Base-by-base conservation (phyloP, 1,140 invertebrate species). In the Phortica variegata region DNA sequence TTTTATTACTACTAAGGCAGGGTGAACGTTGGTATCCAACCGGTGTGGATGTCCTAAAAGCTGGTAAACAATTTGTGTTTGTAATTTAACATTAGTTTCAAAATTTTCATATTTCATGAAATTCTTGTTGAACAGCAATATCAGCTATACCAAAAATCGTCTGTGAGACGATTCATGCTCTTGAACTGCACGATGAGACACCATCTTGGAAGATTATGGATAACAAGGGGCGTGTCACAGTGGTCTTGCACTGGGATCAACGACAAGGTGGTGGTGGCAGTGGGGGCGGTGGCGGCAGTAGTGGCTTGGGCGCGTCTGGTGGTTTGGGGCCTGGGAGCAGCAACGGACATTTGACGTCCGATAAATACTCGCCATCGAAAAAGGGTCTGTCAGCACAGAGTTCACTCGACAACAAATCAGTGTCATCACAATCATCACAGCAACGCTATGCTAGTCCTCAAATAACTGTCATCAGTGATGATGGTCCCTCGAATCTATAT, bases 201-300 rank as follows among this genome's bases (percentile, higher is more conserved):
- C 91, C 91, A 61, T 93, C 91, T 79, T 95, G 92, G 92, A 94
- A 94, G 79, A 93, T 95, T 81, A 93, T 93, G 89, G 91, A 95
- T 84, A 93, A 93, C 84, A 90, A 93, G 81, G 90, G 91, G 70
- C 85, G 91, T 75, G 89, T 95, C 79, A 94, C 92, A 65, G 90
- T 95, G 78, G 91, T 94, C 60, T 80, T 94, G 72, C 89, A 93
- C 78, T 93, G 91, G 90, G 90, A 93, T 82, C 91, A 91, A 79
- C 83, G 87, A 53, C 83, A 81, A 66, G 81, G 81, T 73, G 83
- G 80, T 58, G 81, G 78, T 51, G 76, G 77, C 48, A 77, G 82
- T 74, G 76, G 79, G 68, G 74, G 78, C 78, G 66, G 70, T 77
- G 77, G 77, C 80, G 71, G 68, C 77, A 63, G 81, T 60, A 47